Percentiles rank a stretch among this genome's conserved stretches.
These are phyloP conservation scores for Myotis myotis DNA, from an alignment of 2,797 vertebrate genomes.

Conservation along the genomic window DNA sequence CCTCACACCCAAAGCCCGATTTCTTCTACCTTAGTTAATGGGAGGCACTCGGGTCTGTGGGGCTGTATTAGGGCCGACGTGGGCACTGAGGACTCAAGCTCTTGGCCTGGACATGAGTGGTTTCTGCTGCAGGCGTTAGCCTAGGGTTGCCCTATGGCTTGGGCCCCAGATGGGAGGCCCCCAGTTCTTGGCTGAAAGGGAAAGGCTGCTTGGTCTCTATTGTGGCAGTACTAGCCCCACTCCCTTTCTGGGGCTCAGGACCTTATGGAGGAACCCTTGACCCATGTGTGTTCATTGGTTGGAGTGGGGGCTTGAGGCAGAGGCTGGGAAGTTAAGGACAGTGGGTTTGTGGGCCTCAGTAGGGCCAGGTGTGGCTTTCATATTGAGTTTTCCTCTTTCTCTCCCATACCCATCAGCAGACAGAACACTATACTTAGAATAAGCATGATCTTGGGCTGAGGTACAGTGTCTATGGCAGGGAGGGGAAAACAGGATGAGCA, in stretches of 20 bases:
- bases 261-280: neutral
- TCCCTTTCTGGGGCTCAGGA: neutral
- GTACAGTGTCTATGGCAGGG: neutral
- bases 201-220: neutral
- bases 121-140: neutral
- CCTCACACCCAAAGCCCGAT: neutral
- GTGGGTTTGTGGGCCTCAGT: neutral
- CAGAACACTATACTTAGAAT: neutral
- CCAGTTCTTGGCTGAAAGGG: neutral
- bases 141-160: neutral
- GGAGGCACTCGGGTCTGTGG: neutral
- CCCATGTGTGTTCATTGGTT: neutral
- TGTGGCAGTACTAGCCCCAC: neutral
- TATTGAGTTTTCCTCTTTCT: neutral
- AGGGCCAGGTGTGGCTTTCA: neutral
- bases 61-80: neutral
- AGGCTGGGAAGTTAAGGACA: neutral
- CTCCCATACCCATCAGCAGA: neutral
- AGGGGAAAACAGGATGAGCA: neutral
- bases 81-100: neutral
- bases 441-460: neutral
- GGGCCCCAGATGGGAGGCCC: neutral
- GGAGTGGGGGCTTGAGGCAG: neutral
- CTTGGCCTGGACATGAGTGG: neutral
- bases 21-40: neutral